Percentiles rank a stretch among this genome's conserved stretches.
Conservation (phyloP, 2,113 vertebrate species). For the Hystrix cristata region DNA sequence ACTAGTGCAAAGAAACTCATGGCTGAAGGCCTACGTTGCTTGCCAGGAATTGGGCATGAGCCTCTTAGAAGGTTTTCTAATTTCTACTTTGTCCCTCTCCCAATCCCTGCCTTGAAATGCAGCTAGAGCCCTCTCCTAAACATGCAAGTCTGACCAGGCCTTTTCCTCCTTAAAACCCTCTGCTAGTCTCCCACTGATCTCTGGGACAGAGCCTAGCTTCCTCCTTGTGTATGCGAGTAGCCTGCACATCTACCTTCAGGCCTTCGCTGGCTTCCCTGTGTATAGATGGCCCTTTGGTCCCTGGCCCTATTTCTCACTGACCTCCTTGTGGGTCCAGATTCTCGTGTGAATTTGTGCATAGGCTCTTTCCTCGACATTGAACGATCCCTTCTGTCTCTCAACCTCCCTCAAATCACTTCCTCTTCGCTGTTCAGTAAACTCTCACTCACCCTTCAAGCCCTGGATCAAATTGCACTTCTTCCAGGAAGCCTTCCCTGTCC, state of each 20-base stretch:
- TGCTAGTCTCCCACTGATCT: background rate
- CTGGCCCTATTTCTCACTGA: background rate
- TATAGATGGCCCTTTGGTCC: rapidly evolving
- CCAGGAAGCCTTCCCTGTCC: background rate
- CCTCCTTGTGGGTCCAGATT: background rate
- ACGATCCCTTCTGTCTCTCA: background rate
- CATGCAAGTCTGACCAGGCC: rapidly evolving
- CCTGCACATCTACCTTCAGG: background rate
- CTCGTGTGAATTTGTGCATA: background rate
- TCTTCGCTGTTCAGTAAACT: background rate
- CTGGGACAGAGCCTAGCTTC: background rate
- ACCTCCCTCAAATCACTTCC: background rate
- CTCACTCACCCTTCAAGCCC: background rate
- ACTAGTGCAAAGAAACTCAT: background rate
- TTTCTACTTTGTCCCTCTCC: background rate
- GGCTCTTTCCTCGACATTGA: background rate
- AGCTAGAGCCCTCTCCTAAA: rapidly evolving
- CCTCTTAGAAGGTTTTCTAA: background rate
- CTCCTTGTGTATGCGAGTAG: rapidly evolving
- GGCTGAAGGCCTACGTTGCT: background rate
- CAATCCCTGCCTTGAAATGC: no score
- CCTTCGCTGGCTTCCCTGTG: background rate
- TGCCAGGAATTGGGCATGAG: background rate
- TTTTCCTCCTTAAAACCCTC: background rate
- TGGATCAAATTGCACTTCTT: background rate